Evolutionary conservation across 2,113 vertebrate species (phyloP).

Genomic region (Mirounga angustirostris): DNA sequence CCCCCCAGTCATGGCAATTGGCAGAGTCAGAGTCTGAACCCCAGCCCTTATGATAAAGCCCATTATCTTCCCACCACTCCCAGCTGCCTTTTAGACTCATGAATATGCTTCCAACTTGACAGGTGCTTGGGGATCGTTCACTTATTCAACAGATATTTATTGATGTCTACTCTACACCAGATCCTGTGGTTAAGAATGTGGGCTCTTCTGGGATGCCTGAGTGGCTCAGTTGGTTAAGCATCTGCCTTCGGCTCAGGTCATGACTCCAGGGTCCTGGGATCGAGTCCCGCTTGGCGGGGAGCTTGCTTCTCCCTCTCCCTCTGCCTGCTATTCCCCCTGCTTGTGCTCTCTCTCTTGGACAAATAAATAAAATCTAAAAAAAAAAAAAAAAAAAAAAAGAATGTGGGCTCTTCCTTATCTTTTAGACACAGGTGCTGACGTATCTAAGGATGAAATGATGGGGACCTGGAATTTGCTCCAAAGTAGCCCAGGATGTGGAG

Average conservation of each 20-base stretch:
- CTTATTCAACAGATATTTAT: background rate
- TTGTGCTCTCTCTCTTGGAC: too few relatives aligned
- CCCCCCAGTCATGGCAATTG: accelerated
- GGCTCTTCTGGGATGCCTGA: background rate
- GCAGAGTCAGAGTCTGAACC: background rate
- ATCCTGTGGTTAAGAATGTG: background rate
- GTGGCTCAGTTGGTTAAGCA: background rate
- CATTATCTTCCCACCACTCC: background rate
- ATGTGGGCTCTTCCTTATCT: background rate
- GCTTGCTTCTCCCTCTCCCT: background rate
- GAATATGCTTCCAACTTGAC: background rate
- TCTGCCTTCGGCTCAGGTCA: background rate
- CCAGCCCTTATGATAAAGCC: background rate
- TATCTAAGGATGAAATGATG: background rate
- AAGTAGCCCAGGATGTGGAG: background rate
- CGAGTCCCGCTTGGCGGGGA: accelerated
- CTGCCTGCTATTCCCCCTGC: too few relatives aligned
- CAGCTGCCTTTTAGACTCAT: background rate
- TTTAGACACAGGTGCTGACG: background rate
- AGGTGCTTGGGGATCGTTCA: background rate
- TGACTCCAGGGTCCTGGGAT: background rate
- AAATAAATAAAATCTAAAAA: background rate
- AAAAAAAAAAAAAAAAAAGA: background rate
- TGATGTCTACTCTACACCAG: background rate
- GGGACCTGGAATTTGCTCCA: too few relatives aligned